A percentile compares a stretch with the other conserved stretches of the same genome.
Evolutionary conservation across 1,140 invertebrate species (phyloP).

Genomic region (Laupala kohalensis): DNA sequence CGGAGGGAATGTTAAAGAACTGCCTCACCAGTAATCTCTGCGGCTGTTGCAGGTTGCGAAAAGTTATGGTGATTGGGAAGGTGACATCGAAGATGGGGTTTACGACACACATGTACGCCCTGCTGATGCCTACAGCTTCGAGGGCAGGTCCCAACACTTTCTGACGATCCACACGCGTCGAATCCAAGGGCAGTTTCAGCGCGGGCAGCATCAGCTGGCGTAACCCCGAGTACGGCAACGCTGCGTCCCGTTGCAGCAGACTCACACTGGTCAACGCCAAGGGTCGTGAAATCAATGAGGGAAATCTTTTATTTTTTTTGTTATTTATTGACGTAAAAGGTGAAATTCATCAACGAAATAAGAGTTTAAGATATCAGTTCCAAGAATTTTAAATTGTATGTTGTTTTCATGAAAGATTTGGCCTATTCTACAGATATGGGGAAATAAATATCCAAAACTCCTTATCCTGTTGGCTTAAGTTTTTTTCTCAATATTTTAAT

Average conservation of each 20-base stretch:
- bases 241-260: not conserved
- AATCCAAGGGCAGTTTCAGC: not conserved
- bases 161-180: not conserved
- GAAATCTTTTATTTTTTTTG: too few species aligned
- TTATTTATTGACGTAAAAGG: too few species aligned
- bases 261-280: not conserved
- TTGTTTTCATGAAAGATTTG: too few species aligned
- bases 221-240: not conserved
- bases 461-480: too few species aligned
- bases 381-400: too few species aligned
- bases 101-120: slow-evolving; percentile 31
- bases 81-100: slow-evolving; percentile 40
- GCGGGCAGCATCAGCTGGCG: not conserved
- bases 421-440: too few species aligned
- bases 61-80: slow-evolving; percentile 26
- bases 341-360: too few species aligned
- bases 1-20: too few species aligned
- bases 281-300: too few species aligned
- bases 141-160: not conserved
- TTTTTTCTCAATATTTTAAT: too few species aligned
- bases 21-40: not conserved
- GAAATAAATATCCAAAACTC: too few species aligned
- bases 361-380: too few species aligned
- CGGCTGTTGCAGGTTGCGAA: not conserved
- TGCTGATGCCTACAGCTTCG: slow-evolving; percentile 2